Evolutionary conservation across 2,797 vertebrate genomes (phyloP).

Genomic region (Masticophis lateralis): DNA sequence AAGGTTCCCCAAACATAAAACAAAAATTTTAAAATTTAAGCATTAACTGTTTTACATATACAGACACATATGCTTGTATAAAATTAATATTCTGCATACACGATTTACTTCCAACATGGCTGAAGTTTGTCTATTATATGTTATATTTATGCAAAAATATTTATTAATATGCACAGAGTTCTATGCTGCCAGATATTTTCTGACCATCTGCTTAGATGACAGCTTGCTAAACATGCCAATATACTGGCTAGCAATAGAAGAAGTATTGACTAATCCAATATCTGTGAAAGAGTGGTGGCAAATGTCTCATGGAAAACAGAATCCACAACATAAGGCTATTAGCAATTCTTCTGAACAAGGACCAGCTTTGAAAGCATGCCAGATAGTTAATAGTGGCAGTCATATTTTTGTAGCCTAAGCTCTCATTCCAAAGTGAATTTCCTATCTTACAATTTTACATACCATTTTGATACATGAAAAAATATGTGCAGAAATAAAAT

Average conservation of each 20-base stretch:
- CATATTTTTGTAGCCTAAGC: not conserved
- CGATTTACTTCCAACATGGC: conserved; percentile 18
- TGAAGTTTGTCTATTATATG: conserved; percentile 12
- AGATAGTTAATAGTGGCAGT: not conserved
- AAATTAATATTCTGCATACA: not conserved
- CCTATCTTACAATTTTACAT: not conserved
- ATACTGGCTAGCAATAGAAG: conserved; percentile 37
- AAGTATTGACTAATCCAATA: conserved; percentile 49
- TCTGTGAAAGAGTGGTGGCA: conserved; percentile 24
- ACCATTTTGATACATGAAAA: not conserved
- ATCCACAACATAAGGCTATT: fast-evolving
- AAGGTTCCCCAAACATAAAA: conserved; percentile 2
- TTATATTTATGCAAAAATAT: conserved; percentile 37
- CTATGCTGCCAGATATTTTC: conserved; percentile 58
- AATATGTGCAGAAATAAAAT: not conserved
- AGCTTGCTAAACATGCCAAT: conserved; percentile 33
- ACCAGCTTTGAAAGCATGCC: not conserved
- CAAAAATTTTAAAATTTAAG: conserved; percentile 15
- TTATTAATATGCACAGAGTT: conserved; percentile 56
- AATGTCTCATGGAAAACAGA: not conserved
- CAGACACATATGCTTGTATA: not conserved
- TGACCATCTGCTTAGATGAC: conserved; percentile 60
- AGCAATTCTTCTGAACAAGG: conserved; percentile 31
- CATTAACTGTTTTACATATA: conserved; percentile 19
- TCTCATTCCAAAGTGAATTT: not conserved